Base-by-base conservation (phyloP, 2,888 invertebrate genomes). In the Antheraea assamensis region DNA sequence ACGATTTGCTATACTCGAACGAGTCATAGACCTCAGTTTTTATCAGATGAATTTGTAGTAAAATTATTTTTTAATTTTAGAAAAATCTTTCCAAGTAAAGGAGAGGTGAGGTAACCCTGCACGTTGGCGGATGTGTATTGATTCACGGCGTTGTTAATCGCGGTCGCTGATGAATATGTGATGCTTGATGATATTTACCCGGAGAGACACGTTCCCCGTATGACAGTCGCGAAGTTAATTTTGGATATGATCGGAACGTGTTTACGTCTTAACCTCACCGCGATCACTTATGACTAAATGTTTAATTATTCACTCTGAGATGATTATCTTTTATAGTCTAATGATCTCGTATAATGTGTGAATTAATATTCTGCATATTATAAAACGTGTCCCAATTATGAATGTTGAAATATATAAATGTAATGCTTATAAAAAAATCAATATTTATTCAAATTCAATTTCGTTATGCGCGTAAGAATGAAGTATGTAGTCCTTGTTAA, bases 181-280 rank as follows among this genome's bases (percentile, higher is more conserved):
- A 68, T 68, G 21, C 10, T n/a, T 66, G 31, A n/a, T 68, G n/a
- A 68, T 66, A 68, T 35, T 68, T 68, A 68, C 13, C 68, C 31
- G n/a, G 21, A n/a, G 21, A n/a, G 68, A 35, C 68, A 61, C 71
- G 71, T 35, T 27, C 58, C 71, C 58, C 31, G 71, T 71, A 31
- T 71, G 30, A 52, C 55, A 58, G 58, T 58, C 52, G 35, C 30
- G 30, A 58, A 24, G 71, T 52, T 71, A 71, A 55, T 55, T 71
- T 71, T 71, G 52, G 52, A 31, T 52, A 58, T 71, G 71, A 52
- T 35, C 19, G 1, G 31, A 66, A 31, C 31, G 21, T 66, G 66
- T 66, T 66, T 66, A 66, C 66, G 15, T 68, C 31, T 68, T 64
- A 64, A 30, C 17, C 61, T 30, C 61, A 17, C 30, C 30, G 30